These are phyloP conservation scores for Hemicentrotus pulcherrimus DNA, from an alignment of 35 echinoderm and acorn worm species.

Conservation along the genomic window DNA sequence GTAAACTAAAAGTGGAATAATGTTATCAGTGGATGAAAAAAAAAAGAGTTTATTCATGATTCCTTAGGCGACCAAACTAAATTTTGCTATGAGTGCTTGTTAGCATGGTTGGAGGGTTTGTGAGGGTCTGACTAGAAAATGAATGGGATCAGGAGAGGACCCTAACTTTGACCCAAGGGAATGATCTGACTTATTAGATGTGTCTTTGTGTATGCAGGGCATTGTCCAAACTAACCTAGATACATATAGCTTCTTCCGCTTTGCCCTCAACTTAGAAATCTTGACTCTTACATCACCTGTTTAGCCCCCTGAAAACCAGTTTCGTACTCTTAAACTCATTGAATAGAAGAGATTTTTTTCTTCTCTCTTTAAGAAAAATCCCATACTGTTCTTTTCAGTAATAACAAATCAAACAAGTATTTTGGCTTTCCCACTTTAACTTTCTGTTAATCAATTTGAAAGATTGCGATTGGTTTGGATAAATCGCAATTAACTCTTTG, in stretches of 20 bases:
- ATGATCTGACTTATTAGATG: slow-evolving; percentile 1
- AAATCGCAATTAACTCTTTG: no score
- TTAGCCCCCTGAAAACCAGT: not conserved
- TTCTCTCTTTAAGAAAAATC: no score
- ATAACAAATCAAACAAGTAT: no score
- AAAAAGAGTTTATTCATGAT: not conserved
- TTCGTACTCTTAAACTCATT: not conserved
- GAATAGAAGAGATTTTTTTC: no score
- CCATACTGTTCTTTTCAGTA: no score
- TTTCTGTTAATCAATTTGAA: no score
- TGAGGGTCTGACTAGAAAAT: not conserved
- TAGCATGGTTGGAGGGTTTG: not conserved
- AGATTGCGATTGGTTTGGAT: no score
- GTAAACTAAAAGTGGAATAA: not conserved
- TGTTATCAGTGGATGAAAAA: not conserved
- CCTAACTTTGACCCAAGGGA: not conserved
- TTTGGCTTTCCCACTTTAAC: no score
- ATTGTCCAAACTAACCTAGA: slow-evolving; percentile 38
- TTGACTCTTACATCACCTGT: not conserved
- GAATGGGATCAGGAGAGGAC: not conserved
- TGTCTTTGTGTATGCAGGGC: slow-evolving; percentile 39
- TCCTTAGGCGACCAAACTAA: not conserved
- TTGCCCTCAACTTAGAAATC: not conserved
- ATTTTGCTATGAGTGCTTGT: not conserved
- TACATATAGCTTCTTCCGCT: not conserved